These are phyloP conservation scores for Drosophila testacea DNA, from an alignment of 2,888 invertebrate species.

Conservation along the genomic window DNA sequence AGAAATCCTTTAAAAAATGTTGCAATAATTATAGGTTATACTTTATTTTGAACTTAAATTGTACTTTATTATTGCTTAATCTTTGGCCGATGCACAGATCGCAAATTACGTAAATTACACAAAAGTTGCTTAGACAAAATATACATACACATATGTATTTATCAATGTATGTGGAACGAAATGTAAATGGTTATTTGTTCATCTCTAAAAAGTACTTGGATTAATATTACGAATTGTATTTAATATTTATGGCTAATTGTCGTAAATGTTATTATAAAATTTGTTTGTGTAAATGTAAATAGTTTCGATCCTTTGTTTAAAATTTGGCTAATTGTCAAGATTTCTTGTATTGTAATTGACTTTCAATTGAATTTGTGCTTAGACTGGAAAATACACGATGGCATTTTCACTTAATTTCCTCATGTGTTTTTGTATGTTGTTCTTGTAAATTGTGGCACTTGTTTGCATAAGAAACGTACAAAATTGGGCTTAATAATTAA, in stretches of 20 bases:
- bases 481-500: conserved; percentile 22
- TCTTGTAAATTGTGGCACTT: conserved; percentile 70
- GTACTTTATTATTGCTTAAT: conserved; percentile 77
- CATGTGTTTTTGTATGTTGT: background rate
- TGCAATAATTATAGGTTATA: background rate
- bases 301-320: conserved; percentile 27
- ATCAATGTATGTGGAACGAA: conserved; percentile 42
- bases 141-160: conserved; percentile 10
- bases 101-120: conserved; percentile 65
- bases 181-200: conserved; percentile 56
- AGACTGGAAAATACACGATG: conserved; percentile 3
- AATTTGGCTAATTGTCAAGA: conserved; percentile 60
- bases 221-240: conserved; percentile 37
- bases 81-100: conserved; percentile 82
- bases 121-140: conserved; percentile 30
- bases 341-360: conserved; percentile 58
- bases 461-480: conserved; percentile 66
- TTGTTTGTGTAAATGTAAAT: conserved; percentile 51
- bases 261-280: conserved; percentile 26
- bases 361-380: conserved; percentile 32
- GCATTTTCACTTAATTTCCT: conserved; percentile 11
- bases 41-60: conserved; percentile 45
- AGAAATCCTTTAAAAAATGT: background rate
- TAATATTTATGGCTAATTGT: conserved; percentile 58
- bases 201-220: conserved; percentile 35